phyloP scores from a whole-genome alignment of 1,140 invertebrate species.

The Ips typographus region DNA sequence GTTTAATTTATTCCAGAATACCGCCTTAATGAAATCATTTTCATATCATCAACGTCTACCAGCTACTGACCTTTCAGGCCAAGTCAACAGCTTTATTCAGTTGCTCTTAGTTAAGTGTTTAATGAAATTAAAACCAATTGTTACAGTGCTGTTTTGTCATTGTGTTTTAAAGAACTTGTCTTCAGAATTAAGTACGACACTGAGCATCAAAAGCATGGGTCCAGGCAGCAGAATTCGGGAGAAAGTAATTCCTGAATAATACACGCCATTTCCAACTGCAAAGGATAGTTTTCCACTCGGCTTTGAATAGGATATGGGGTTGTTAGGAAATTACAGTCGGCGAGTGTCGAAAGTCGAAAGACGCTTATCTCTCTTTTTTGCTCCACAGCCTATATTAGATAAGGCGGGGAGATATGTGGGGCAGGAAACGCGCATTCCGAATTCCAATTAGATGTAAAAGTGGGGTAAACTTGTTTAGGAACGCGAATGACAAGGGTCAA shows the following conservation, averaged over 20 bases:
- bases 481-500: neutral
- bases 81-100: no score
- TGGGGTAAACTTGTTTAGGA: neutral
- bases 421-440: slow-evolving; percentile 4
- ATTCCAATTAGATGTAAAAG: slow-evolving; percentile 18
- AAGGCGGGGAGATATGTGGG: slow-evolving; percentile 20
- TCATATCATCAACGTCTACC: no score
- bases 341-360: slow-evolving; percentile 17
- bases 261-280: slow-evolving; percentile 22
- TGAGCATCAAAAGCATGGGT: no score
- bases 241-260: slow-evolving; percentile 30
- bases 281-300: slow-evolving; percentile 18
- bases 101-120: no score
- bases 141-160: no score
- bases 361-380: slow-evolving; percentile 14
- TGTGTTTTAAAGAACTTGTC: no score
- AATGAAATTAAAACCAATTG: no score
- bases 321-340: slow-evolving; percentile 27
- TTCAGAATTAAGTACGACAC: no score
- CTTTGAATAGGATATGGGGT: slow-evolving; percentile 27
- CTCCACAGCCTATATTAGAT: slow-evolving; percentile 18
- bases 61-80: no score
- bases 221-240: slow-evolving; percentile 5
- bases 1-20: no score
- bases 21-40: no score